These are phyloP conservation scores for Cataglyphis cursor DNA, from an alignment of 2,888 invertebrate species.

Conservation along the genomic window DNA sequence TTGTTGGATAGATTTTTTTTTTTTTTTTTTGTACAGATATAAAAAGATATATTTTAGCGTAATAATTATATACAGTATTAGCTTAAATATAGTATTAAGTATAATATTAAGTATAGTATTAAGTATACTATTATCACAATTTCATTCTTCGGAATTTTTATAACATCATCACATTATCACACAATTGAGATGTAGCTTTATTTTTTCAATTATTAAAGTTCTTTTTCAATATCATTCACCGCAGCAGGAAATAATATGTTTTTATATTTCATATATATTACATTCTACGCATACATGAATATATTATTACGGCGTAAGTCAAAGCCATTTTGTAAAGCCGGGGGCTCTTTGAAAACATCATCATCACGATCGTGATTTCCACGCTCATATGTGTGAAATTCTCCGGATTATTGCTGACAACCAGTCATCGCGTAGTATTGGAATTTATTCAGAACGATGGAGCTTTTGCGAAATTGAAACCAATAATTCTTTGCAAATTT, in stretches of 20 bases:
- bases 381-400: constrained; percentile 15
- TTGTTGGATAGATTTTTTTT: not conserved
- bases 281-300: constrained; percentile 44
- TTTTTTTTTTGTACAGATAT: not conserved
- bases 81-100: not conserved
- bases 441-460: constrained; percentile 40
- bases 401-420: constrained; percentile 39
- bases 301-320: constrained; percentile 66
- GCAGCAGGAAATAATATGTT: not conserved
- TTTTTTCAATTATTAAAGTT: constrained; percentile 4
- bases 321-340: constrained; percentile 62
- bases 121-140: not conserved
- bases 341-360: constrained; percentile 64
- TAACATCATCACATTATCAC: too few species aligned
- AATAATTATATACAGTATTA: not conserved
- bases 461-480: constrained; percentile 53
- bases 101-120: not conserved
- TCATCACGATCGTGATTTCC: constrained; percentile 51
- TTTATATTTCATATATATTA: constrained; percentile 30
- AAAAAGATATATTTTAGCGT: not conserved
- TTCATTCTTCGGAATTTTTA: not conserved
- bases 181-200: not conserved
- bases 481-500: constrained; percentile 50
- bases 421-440: constrained; percentile 4
- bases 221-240: constrained; percentile 29